phyloP scores from a whole-genome alignment of 1,140 invertebrate genomes.

The Pararge aegeria region DNA sequence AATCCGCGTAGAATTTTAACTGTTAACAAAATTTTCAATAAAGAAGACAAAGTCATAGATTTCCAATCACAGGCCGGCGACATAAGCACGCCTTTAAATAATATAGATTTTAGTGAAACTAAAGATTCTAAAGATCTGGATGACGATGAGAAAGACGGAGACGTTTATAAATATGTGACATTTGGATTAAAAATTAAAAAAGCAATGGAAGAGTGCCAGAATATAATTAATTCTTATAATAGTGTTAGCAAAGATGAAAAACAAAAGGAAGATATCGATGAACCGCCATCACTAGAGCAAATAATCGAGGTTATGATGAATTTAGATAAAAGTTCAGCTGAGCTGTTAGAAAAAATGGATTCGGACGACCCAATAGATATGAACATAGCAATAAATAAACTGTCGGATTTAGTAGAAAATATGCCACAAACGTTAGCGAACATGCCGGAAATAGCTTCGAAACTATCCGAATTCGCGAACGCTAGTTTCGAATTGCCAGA shows the following conservation, averaged over 20 bases:
- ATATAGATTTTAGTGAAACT: conserved; percentile 12
- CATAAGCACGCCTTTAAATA: conserved; percentile 41
- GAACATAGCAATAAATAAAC: conserved; percentile 49
- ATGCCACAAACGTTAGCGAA: conserved; percentile 73
- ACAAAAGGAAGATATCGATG: conserved; percentile 35
- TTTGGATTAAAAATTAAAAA: conserved; percentile 70
- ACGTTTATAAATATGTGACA: conserved; percentile 60
- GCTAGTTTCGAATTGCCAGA: conserved; percentile 62
- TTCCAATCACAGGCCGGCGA: conserved; percentile 38
- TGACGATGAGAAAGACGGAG: conserved; percentile 42
- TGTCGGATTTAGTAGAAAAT: conserved; percentile 61
- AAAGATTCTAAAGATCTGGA: conserved; percentile 26
- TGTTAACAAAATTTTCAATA: conserved; percentile 57
- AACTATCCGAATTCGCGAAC: conserved; percentile 64
- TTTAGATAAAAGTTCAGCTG: conserved; percentile 59
- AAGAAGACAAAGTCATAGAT: conserved; percentile 38
- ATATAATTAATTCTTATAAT: conserved; percentile 70
- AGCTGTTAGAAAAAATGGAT: conserved; percentile 60
- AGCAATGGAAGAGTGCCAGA: conserved; percentile 71
- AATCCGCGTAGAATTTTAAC: conserved; percentile 53
- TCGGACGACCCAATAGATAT: conserved; percentile 49
- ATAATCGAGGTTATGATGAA: conserved; percentile 70
- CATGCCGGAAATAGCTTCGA: conserved; percentile 68
- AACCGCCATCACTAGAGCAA: conserved; percentile 56
- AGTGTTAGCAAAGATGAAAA: conserved; percentile 35